These are phyloP conservation scores for Proterorhinus semilunaris DNA, from an alignment of 2,113 vertebrate species.

Conservation along the genomic window DNA sequence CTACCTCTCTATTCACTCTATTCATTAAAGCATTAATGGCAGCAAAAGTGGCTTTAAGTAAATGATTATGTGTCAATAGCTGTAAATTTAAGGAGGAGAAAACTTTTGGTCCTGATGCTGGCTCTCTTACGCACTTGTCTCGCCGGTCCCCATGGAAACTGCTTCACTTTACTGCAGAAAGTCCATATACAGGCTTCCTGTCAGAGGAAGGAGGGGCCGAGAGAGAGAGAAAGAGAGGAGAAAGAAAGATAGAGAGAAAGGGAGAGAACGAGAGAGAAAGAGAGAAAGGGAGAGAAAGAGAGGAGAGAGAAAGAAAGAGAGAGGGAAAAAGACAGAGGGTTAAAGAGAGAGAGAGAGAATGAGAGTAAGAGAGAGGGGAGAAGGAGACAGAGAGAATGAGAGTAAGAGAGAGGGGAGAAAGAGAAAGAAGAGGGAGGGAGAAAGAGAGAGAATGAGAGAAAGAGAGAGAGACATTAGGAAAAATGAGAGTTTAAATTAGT, in stretches of 20 bases:
- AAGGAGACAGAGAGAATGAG: too few species aligned
- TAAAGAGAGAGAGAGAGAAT: too few species aligned
- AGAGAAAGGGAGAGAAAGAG: too few species aligned
- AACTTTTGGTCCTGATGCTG: conserved; percentile 35
- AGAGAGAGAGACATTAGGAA: too few species aligned
- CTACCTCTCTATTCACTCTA: not conserved
- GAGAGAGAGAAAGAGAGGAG: not conserved
- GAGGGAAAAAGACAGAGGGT: too few species aligned
- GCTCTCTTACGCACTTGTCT: conserved; percentile 47
- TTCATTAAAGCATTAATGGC: not conserved
- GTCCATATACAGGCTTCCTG: conserved; percentile 61
- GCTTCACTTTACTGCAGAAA: conserved; percentile 42
- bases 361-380: too few species aligned
- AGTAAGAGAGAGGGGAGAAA: too few species aligned
- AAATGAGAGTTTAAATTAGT: not conserved
- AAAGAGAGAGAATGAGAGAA: too few species aligned
- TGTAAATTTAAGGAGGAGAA: conserved; percentile 20
- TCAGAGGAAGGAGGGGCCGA: conserved; percentile 9
- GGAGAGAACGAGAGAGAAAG: too few species aligned
- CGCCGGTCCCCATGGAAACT: conserved; percentile 69
- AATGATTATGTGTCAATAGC: conserved; percentile 19
- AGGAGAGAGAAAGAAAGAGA: too few species aligned
- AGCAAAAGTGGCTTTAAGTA: conserved; percentile 1
- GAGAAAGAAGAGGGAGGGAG: too few species aligned
- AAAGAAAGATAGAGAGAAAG: not conserved